phyloP scores from a whole-genome alignment of 2,113 vertebrate genomes.

The Verasper variegatus region DNA sequence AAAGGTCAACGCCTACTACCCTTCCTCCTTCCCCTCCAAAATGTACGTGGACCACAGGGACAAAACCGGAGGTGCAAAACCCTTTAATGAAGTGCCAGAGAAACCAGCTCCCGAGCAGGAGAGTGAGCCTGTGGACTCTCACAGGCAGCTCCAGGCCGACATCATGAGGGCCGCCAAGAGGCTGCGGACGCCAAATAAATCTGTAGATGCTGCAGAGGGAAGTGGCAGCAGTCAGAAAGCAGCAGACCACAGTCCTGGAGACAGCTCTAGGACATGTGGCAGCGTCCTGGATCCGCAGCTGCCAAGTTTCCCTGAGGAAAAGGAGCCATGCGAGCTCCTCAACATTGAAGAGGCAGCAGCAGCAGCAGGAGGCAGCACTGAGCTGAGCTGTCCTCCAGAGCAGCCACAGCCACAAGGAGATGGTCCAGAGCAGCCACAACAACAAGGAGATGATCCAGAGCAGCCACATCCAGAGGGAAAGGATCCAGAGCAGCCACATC shows the following conservation, averaged over 20 bases:
- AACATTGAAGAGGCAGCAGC: constrained; percentile 29
- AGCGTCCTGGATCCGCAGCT: constrained; percentile 58
- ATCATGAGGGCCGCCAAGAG: constrained; percentile 88
- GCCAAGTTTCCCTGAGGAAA: constrained; percentile 32
- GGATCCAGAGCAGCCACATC: constrained; percentile 35
- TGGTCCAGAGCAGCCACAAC: constrained; percentile 44
- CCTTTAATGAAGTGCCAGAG: constrained; percentile 88
- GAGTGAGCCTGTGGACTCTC: constrained; percentile 79
- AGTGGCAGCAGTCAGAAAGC: constrained; percentile 29
- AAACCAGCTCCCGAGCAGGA: constrained; percentile 53
- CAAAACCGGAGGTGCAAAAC: constrained; percentile 82
- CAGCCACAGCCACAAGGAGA: constrained; percentile 10
- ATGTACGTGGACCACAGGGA: constrained; percentile 93
- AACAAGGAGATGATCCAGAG: constrained; percentile 2
- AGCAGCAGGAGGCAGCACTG: constrained; percentile 16
- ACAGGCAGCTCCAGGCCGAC: constrained; percentile 89
- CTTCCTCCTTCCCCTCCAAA: constrained; percentile 90
- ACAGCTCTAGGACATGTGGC: constrained; percentile 24
- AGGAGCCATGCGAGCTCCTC: constrained; percentile 28
- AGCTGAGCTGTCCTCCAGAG: constrained; percentile 24
- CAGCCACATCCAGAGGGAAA: constrained; percentile 11
- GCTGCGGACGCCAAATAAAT: constrained; percentile 85
- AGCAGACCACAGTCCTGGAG: constrained; percentile 40
- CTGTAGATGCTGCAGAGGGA: constrained; percentile 9
- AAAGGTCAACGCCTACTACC: constrained; percentile 92